phyloP scores from a whole-genome alignment of 1,140 invertebrate species.

The Magallana gigas region DNA sequence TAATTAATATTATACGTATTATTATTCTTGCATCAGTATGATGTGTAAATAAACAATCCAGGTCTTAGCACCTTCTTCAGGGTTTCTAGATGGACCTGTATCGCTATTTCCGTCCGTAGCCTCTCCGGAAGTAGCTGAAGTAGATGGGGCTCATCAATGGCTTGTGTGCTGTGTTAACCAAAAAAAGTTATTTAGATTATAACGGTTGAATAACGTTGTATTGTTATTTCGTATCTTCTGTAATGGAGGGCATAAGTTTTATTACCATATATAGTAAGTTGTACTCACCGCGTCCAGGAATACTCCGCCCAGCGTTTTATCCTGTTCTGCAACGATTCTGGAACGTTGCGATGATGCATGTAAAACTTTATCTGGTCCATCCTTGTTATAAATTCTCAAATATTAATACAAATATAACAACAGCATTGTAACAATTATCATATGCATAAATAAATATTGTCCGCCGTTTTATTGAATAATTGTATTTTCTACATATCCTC shows the following conservation, averaged over 20 bases:
- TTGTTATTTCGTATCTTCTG: background rate
- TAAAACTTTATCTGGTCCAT: constrained; percentile 23
- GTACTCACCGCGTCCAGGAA: constrained; percentile 90
- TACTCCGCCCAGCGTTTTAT: constrained; percentile 98
- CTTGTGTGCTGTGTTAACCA: constrained; percentile 68
- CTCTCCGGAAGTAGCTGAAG: constrained; percentile 71
- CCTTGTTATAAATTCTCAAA: background rate
- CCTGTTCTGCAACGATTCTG: constrained; percentile 93
- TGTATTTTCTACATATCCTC: too few species aligned
- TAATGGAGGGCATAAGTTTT: too few species aligned
- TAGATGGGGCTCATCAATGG: constrained; percentile 89
- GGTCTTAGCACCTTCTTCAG: constrained; percentile 81
- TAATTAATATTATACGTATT: too few species aligned
- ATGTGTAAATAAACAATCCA: too few species aligned
- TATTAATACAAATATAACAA: too few species aligned
- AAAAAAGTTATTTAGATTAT: too few species aligned
- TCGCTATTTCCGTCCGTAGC: constrained; percentile 74
- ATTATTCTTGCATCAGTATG: too few species aligned
- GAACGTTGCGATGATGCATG: constrained; percentile 96
- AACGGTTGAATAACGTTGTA: background rate
- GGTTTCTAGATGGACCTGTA: constrained; percentile 73
- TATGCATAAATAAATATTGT: too few species aligned
- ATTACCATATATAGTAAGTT: too few species aligned
- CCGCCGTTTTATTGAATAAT: too few species aligned
- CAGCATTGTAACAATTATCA: too few species aligned